Evolutionary conservation across 1,140 invertebrate species (phyloP), one percentile per base, ranked within the genome.

Genomic region (Nautilus pompilius): DNA sequence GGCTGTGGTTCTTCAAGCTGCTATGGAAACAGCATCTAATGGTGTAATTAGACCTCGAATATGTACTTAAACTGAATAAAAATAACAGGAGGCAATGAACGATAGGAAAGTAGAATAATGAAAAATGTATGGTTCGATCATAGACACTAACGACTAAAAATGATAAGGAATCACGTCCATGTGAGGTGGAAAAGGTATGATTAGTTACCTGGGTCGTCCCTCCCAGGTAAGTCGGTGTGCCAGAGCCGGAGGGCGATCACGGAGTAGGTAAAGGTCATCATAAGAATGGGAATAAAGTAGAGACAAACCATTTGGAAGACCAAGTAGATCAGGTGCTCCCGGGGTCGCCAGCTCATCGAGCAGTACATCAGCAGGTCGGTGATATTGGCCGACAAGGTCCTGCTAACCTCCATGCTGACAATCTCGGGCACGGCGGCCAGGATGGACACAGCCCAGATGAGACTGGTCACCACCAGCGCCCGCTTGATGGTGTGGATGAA

Each of bases 401-500:
- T 3, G 4, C 24, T 46, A 17, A 46, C 17, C 24, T 46, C 53
- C 53, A 55, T 30, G 53, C 26, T 15, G 53, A 29, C 13, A 26
- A 34, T 22, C n/a, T 64, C 57, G 53, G 24, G 36, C 10, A 41
- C 45, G 48, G 64, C 65, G 48, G 61, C 59, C 20, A 69, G 34
- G 13, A 30, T 30, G 26, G 64, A 56, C 24, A 74, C 56, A 15
- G 89, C 76, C 93, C 92, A 95, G 58, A 94, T 93, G 1, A 29
- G 10, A 55, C 26, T 2, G 17, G 89, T 80, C 58, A 93, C 92
- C 28, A 89, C 88, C 1, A 87, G 89, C 10, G 60, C 51, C 83
- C 91, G 91, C 17, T 85, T 83, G 0, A 90, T 91, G 0, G 91
- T 93, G 0, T 58, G 61, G 55, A 67, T 64, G 63, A 94, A 94